Evolutionary conservation across 2,797 vertebrate species (phyloP).

Genomic region (Micromesistius poutassou): DNA sequence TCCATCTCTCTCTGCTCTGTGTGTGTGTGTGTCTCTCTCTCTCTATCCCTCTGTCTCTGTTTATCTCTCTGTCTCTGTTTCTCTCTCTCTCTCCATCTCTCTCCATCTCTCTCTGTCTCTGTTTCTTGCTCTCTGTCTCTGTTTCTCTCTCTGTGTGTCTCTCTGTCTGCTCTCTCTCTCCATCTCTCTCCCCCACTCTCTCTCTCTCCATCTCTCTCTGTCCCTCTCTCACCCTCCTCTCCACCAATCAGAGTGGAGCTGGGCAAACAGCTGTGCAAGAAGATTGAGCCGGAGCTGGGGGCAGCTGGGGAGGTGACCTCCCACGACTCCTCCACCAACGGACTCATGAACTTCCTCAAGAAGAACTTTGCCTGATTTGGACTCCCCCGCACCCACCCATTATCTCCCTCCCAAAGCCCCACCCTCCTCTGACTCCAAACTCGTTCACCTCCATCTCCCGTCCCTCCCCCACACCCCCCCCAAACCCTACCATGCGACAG

Average conservation of each 20-base stretch:
- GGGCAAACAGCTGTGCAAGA: slow-evolving; percentile 95
- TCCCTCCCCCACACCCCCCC: no score
- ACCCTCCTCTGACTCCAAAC: slow-evolving; percentile 40
- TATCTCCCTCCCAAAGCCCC: slow-evolving; percentile 52
- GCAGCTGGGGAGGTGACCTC: slow-evolving; percentile 81
- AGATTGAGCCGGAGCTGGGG: slow-evolving; percentile 92
- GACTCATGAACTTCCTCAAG: slow-evolving; percentile 94
- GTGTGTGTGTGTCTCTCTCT: neutral
- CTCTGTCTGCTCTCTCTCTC: neutral
- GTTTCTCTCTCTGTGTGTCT: neutral
- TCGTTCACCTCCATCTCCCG: no score
- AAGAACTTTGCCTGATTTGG: slow-evolving; percentile 79
- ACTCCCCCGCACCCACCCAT: neutral
- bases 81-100: neutral
- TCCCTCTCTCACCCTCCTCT: neutral
- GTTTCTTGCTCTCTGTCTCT: neutral
- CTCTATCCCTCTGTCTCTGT: neutral
- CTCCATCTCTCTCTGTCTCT: neutral
- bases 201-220: neutral
- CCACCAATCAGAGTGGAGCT: slow-evolving; percentile 82
- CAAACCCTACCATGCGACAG: no score
- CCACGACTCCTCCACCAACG: slow-evolving; percentile 94
- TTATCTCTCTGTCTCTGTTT: neutral
- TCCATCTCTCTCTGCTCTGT: neutral
- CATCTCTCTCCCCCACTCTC: neutral